A percentile compares a stretch with the other conserved stretches of the same genome.
phyloP scores from a whole-genome alignment of 2,888 invertebrate genomes.

The Synanthedon tipuliformis region DNA sequence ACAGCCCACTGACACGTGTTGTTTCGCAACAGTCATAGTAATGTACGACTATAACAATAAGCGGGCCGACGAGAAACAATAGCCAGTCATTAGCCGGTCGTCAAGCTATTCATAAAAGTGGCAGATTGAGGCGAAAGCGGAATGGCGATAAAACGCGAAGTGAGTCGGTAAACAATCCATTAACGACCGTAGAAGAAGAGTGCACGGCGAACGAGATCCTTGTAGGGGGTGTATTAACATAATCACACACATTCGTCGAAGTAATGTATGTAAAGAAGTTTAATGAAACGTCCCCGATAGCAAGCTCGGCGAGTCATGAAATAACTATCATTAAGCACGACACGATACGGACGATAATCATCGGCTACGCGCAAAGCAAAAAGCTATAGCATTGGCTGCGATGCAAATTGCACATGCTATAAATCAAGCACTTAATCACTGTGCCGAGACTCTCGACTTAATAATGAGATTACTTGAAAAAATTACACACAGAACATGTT shows the following conservation, averaged over 20 bases:
- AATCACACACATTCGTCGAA: conserved; percentile 63
- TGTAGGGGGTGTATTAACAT: conserved; percentile 51
- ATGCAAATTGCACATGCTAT: conserved; percentile 67
- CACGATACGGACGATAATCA: conserved; percentile 68
- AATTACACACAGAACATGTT: conserved; percentile 38
- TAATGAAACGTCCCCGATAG: conserved; percentile 63
- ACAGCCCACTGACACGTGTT: conserved; percentile 14
- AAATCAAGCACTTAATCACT: conserved; percentile 67
- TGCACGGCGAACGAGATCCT: conserved; percentile 35
- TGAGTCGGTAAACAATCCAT: conserved; percentile 50
- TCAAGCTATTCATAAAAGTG: conserved; percentile 21
- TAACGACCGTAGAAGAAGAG: conserved; percentile 43
- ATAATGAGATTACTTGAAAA: conserved; percentile 66
- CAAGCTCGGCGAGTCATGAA: conserved; percentile 61
- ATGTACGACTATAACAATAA: conserved; percentile 11
- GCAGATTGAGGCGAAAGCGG: conserved; percentile 22
- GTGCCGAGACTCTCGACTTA: conserved; percentile 45
- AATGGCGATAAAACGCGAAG: conserved; percentile 24
- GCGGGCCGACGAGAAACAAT: conserved; percentile 10
- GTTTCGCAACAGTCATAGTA: conserved; percentile 15
- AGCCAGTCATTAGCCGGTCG: conserved; percentile 13
- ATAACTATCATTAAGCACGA: conserved; percentile 67
- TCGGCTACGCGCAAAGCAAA: conserved; percentile 62
- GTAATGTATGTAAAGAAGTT: conserved; percentile 63
- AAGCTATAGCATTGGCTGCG: conserved; percentile 58